Evolutionary conservation across 2,113 vertebrate genomes (phyloP), one percentile per base, ranked within the genome.

Genomic region (Carettochelys insculpta): DNA sequence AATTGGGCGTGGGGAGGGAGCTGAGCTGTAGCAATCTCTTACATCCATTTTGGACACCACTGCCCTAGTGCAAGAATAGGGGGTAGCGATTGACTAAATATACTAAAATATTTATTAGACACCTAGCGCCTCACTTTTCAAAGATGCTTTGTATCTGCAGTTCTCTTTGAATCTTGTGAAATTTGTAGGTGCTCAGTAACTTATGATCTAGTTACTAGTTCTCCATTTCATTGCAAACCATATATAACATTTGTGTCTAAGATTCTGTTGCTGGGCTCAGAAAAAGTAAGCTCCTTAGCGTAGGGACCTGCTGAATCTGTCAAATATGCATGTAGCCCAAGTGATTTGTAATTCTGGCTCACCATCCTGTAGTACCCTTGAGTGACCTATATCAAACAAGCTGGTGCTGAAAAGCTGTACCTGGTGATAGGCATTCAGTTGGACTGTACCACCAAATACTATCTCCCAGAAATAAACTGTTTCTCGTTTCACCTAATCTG

Each of bases 101-200:
- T 43, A 41, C 25, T 19, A 51, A 48, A 19, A 12, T 78, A 24
- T 83, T 86, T 11, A 34, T 76, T n/a, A 79, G 22, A 51, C 80
- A 41, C 76, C 76, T 61, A 48, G 3, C 17, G 61, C 43, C 22
- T 80, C 6, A 84, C 86, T 11, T 38, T 2, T 84, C 25, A 5
- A 7, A 56, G 19, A 22, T 43, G 3, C 51, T 58, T 34, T 0
- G 0, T 68, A 71, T 19, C 87, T 71, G 38, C 34, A 71, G 80
- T 85, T 87, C 56, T 85, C 77, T 8, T 71, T 78, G 22, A 22
- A 16, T 11, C 8, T 34, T 65, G 17, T n/a, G 61, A 84, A 29
- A 61, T 80, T 83, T 90, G 41, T 58, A 53, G 38, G 45, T 51
- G 17, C 56, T 87, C 71, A 4, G 3, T 93, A 65, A 22, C 53